These are phyloP conservation scores for Hyposoter didymator DNA, from an alignment of 2,888 invertebrate species.

Conservation along the genomic window DNA sequence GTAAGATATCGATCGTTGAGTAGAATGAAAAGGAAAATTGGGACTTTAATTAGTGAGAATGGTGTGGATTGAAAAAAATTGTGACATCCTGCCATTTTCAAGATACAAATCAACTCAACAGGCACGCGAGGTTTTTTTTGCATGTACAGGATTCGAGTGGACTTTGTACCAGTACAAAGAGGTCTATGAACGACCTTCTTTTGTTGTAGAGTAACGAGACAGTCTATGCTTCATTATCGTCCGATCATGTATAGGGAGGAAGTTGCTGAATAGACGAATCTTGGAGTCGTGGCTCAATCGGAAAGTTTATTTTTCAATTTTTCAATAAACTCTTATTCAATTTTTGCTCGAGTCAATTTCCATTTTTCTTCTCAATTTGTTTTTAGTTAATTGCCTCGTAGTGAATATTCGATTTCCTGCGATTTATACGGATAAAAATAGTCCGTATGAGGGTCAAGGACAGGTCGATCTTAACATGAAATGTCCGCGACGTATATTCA, in stretches of 20 bases:
- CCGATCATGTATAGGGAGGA: slow-evolving; percentile 1
- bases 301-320: not conserved
- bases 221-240: slow-evolving; percentile 4
- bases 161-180: not conserved
- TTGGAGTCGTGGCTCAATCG: not conserved
- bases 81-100: slow-evolving; percentile 20
- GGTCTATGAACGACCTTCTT: slow-evolving; percentile 49
- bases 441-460: slow-evolving; percentile 2
- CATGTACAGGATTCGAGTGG: not conserved
- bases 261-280: not conserved
- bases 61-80: not conserved
- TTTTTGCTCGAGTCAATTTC: not conserved
- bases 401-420: not conserved
- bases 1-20: not conserved
- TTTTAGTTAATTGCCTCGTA: not conserved
- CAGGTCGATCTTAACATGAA: not conserved
- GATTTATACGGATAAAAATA: not conserved
- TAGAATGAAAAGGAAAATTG: not conserved
- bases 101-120: slow-evolving; percentile 24
- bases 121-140: slow-evolving; percentile 18
- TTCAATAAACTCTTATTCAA: not conserved
- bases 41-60: not conserved
- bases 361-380: not conserved
- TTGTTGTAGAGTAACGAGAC: slow-evolving; percentile 10
- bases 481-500: not conserved